Base-by-base conservation (phyloP, 2,888 invertebrate species). In the Synergus itoensis region DNA sequence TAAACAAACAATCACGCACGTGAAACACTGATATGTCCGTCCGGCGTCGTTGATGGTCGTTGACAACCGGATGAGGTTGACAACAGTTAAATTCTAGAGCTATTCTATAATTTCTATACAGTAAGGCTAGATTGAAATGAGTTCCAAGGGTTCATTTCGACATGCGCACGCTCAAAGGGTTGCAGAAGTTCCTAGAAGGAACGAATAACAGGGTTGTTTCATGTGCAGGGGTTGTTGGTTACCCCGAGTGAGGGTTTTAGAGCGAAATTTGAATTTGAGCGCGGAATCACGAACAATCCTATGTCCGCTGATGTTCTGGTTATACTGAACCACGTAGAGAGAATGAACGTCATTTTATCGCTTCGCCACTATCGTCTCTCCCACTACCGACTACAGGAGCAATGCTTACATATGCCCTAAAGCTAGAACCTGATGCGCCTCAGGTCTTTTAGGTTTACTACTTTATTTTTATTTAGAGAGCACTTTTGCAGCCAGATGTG, bases 281-380 rank as follows among this genome's bases (percentile, higher is more conserved):
- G 62, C 21, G 62, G 12, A 28, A 62, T 28, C 5, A 28, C 4
- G 28, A 28, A 28, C 62, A 28, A 28, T 28, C 21, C 28, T 4
- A 7, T 2, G 1, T 28, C 21, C 28, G 5, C 62, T 21, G 62
- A 62, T 62, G 62, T 14, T 62, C 62, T 28, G 28, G 62, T 28
- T 62, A 12, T 28, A 62, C 62, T 62, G 62, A 62, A 62, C 62
- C 14, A 7, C 57, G 80, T 81, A 82, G 86, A 86, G 86, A 85
- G 81, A 84, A 83, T 79, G 83, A 79, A 79, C 83, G 87, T 89
- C 87, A 85, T 89, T 89, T 89, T 89, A 89, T 89, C 88, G 86
- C 62, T 77, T 79, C 79, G 84, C 45, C 60, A 80, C 77, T 77
- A 60, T 73, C 73, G 73, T 73, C n/a, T 69, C 80, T 77, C 77